Percentiles rank a stretch among this genome's conserved stretches.
Conservation (phyloP, 2,888 invertebrate genomes). For the Formica aserva region DNA sequence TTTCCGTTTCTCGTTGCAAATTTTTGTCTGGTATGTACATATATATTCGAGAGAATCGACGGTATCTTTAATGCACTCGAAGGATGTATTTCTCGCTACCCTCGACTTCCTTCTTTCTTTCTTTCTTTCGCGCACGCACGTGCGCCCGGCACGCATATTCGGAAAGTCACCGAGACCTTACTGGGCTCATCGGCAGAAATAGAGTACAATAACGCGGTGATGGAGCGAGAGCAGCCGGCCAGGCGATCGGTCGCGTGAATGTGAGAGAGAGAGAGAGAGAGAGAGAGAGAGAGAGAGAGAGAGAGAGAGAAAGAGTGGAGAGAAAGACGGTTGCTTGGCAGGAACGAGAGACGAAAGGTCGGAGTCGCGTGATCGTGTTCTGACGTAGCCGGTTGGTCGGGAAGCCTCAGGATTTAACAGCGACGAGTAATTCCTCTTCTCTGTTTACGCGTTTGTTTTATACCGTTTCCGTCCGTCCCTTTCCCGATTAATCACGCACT, state of each 20-base stretch:
- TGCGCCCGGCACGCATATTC: slow-evolving; percentile 48
- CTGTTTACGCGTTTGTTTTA: slow-evolving; percentile 24
- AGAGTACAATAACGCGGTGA: slow-evolving; percentile 51
- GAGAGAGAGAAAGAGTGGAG: slow-evolving; percentile 1
- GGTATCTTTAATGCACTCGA: not conserved
- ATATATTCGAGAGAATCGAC: not conserved
- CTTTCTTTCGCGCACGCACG: slow-evolving; percentile 26
- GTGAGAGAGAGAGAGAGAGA: not conserved
- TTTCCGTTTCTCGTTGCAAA: not conserved
- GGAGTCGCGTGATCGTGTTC: slow-evolving; percentile 37
- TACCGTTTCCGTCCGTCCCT: not conserved
- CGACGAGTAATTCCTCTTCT: slow-evolving; percentile 7
- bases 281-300: not conserved
- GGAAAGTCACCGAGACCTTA: slow-evolving; percentile 59
- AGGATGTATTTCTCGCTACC: not conserved
- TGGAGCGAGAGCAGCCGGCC: not conserved
- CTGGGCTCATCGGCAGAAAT: slow-evolving; percentile 60
- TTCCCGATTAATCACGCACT: slow-evolving; percentile 13
- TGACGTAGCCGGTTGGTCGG: slow-evolving; percentile 20
- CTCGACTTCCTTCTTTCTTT: not conserved
- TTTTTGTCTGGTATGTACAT: not conserved
- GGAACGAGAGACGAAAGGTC: not conserved
- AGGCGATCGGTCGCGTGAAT: not conserved
- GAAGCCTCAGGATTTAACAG: slow-evolving; percentile 7
- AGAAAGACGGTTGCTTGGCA: not conserved